Evolutionary conservation across 2,113 vertebrate genomes (phyloP).

Genomic region (Anoplopoma fimbria): DNA sequence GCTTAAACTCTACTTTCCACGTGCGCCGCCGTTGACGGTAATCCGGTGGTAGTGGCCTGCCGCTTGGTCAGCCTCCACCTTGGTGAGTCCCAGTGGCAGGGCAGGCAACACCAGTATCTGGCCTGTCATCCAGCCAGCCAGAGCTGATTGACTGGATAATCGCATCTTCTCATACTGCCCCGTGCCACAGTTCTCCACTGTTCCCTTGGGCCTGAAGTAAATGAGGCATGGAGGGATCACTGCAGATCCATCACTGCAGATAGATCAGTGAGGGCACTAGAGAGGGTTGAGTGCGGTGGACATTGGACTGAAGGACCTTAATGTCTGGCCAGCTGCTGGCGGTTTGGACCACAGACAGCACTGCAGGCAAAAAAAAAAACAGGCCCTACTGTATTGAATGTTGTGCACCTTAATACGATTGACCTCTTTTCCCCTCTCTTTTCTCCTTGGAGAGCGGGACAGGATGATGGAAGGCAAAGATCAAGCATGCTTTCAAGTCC

Average conservation of each 20-base stretch:
- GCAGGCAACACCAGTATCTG: slow-evolving; percentile 45
- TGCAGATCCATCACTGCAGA: slow-evolving; percentile 73
- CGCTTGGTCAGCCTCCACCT: slow-evolving; percentile 55
- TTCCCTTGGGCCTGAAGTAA: slow-evolving; percentile 62
- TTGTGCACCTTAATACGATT: slow-evolving; percentile 44
- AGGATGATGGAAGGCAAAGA: slow-evolving; percentile 72
- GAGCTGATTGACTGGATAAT: slow-evolving; percentile 77
- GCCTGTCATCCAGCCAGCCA: slow-evolving; percentile 54
- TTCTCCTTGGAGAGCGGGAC: slow-evolving; percentile 64
- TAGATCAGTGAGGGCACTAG: slow-evolving; percentile 58
- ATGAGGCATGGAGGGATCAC: slow-evolving; percentile 62
- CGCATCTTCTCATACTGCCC: slow-evolving; percentile 69
- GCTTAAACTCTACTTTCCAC: background rate
- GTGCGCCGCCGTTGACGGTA: slow-evolving; percentile 27
- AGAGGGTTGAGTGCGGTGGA: slow-evolving; percentile 5
- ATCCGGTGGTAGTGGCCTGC: slow-evolving; percentile 39
- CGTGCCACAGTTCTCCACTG: slow-evolving; percentile 44
- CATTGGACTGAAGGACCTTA: slow-evolving; percentile 28
- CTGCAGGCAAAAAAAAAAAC: slow-evolving; percentile 32
- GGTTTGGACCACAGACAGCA: slow-evolving; percentile 28
- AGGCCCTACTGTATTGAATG: slow-evolving; percentile 22
- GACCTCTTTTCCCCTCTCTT: slow-evolving; percentile 54
- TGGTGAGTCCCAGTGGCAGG: slow-evolving; percentile 43
- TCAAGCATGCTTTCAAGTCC: slow-evolving; percentile 75
- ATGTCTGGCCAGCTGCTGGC: slow-evolving; percentile 35